Evolutionary conservation across 2,113 vertebrate species (phyloP).

Genomic region (Tenrec ecaudatus): DNA sequence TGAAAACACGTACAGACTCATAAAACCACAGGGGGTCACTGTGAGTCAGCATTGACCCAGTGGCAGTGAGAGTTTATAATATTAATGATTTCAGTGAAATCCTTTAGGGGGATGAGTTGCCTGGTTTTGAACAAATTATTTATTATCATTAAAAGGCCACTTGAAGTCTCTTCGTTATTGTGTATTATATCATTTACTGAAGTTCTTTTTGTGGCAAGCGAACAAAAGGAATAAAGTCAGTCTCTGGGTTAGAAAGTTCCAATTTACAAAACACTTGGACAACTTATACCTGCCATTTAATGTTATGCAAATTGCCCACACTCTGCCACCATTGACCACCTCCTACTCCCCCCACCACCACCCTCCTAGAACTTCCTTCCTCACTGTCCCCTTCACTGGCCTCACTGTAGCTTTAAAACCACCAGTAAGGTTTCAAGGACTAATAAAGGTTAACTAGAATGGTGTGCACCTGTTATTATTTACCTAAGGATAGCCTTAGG

Average conservation of each 20-base stretch:
- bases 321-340: background rate
- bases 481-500: background rate
- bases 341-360: background rate
- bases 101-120: slow-evolving; percentile 83
- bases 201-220: slow-evolving; percentile 81
- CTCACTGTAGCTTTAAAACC: background rate
- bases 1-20: too few species aligned
- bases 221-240: slow-evolving; percentile 71
- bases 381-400: background rate
- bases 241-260: background rate
- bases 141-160: slow-evolving; percentile 83
- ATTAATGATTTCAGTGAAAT: slow-evolving; percentile 79
- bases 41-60: too few species aligned
- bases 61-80: too few species aligned
- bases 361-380: background rate
- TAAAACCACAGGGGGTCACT: too few species aligned
- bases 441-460: background rate
- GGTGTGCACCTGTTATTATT: background rate
- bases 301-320: background rate
- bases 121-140: slow-evolving; percentile 79
- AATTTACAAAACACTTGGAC: background rate
- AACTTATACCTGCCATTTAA: background rate
- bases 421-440: background rate
- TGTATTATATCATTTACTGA: slow-evolving; percentile 83
- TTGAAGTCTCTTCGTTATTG: slow-evolving; percentile 74